A percentile compares a stretch with the other conserved stretches of the same genome.
phyloP scores from a whole-genome alignment of 1,140 invertebrate species.

The Microplitis mediator region DNA sequence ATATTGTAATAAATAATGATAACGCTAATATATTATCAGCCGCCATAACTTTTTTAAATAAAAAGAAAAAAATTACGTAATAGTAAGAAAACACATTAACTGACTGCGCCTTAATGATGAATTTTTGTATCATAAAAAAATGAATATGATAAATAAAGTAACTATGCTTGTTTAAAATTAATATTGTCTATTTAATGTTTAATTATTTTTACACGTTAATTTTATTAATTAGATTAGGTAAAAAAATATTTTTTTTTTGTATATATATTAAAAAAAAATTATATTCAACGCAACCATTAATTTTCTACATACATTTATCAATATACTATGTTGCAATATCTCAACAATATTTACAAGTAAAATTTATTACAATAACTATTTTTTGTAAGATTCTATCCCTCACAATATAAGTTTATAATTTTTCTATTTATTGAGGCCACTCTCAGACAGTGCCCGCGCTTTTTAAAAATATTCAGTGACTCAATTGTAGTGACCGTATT shows the following conservation, averaged over 20 bases:
- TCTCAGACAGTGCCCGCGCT: too few relatives aligned
- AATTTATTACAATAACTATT: constrained; percentile 1
- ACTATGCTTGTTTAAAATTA: constrained; percentile 13
- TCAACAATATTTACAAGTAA: constrained; percentile 39
- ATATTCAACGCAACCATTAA: background rate
- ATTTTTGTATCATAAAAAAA: background rate
- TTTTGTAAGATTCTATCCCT: constrained; percentile 23
- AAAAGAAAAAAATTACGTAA: background rate
- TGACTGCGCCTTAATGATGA: constrained; percentile 4
- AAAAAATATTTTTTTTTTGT: background rate
- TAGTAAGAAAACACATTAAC: background rate
- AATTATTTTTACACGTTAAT: background rate
- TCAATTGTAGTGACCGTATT: too few relatives aligned
- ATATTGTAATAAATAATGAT: background rate
- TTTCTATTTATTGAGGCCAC: background rate
- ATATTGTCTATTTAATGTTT: constrained; percentile 3
- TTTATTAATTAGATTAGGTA: background rate
- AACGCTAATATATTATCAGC: background rate
- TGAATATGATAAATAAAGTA: constrained; percentile 3
- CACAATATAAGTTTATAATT: background rate
- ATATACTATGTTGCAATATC: constrained; percentile 4
- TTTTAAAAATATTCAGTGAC: too few relatives aligned
- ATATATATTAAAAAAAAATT: background rate
- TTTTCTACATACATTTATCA: background rate
- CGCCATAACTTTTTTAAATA: background rate